These are phyloP conservation scores for Eucidaris tribuloides DNA, from an alignment of 35 echinoderm and acorn worm genomes.

Conservation along the genomic window DNA sequence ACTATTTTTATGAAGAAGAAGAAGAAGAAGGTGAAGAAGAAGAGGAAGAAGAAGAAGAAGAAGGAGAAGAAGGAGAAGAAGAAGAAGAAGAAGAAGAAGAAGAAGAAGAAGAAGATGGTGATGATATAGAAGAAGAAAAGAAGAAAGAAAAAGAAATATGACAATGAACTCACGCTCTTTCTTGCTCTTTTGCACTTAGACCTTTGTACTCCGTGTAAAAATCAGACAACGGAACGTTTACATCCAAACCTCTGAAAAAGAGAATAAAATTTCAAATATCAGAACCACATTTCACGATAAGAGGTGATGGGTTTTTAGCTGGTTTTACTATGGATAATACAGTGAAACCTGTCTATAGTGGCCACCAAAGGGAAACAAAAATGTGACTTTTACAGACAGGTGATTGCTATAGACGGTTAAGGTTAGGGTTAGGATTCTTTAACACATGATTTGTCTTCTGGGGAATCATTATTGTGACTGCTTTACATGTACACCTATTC, in stretches of 20 bases:
- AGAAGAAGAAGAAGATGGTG: not conserved
- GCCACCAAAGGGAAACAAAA: too few species aligned
- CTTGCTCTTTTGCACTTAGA: constrained; percentile 69
- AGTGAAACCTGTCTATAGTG: too few species aligned
- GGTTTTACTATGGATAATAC: not conserved
- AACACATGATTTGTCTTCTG: too few species aligned
- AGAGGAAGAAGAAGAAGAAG: not conserved
- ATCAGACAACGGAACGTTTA: constrained; percentile 46
- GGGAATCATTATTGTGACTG: too few species aligned
- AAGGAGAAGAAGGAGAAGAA: not conserved
- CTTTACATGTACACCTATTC: too few species aligned
- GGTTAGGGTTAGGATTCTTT: too few species aligned
- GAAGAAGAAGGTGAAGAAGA: not conserved
- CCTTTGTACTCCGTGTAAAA: constrained; percentile 72
- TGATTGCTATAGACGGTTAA: not conserved
- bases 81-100: not conserved
- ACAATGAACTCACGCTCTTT: constrained; percentile 26
- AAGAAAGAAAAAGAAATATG: not conserved
- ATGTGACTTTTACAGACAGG: too few species aligned
- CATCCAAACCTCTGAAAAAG: constrained; percentile 81
- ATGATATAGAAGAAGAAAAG: not conserved
- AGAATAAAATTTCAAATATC: not conserved
- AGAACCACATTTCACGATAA: not conserved
- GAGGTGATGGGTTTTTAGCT: not conserved
- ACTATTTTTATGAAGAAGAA: not conserved